Evolutionary conservation across 92 coral and sea anemone genomes (phyloP).

Genomic region (Meandrina meandrites): DNA sequence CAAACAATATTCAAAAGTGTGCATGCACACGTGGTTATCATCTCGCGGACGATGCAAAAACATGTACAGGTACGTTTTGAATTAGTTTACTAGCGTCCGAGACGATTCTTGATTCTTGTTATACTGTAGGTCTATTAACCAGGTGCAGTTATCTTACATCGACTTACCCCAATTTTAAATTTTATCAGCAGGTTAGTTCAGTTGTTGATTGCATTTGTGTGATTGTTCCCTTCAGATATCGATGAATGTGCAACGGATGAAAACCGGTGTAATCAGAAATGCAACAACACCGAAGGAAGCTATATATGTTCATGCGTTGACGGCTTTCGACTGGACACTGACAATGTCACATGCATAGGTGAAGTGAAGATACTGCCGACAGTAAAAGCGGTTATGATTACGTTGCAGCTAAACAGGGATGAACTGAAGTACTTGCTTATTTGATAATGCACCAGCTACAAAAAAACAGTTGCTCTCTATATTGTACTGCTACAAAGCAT

Average conservation of each 20-base stretch:
- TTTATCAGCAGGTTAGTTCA: no score
- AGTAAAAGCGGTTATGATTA: not conserved
- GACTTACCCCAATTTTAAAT: no score
- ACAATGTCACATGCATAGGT: conserved; percentile 57
- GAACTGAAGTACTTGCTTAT: not conserved
- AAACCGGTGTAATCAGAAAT: conserved; percentile 41
- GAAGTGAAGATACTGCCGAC: not conserved
- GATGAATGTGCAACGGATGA: conserved; percentile 45
- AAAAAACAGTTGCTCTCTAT: no score
- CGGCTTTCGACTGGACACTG: conserved; percentile 40
- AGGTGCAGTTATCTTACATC: no score
- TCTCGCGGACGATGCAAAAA: not conserved
- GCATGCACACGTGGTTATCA: not conserved
- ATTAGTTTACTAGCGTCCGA: no score
- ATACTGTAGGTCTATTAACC: no score
- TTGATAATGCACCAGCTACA: no score
- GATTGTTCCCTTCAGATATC: conserved; percentile 20
- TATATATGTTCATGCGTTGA: conserved; percentile 46
- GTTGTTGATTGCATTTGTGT: not conserved
- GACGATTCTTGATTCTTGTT: no score
- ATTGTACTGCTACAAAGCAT: no score
- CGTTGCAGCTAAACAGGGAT: not conserved
- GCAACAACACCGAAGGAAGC: conserved; percentile 44
- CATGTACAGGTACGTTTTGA: not conserved
- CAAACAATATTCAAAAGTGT: not conserved